Evolutionary conservation across 2,888 invertebrate genomes (phyloP), one percentile per base, ranked within the genome.

Genomic region (Mythimna impura): DNA sequence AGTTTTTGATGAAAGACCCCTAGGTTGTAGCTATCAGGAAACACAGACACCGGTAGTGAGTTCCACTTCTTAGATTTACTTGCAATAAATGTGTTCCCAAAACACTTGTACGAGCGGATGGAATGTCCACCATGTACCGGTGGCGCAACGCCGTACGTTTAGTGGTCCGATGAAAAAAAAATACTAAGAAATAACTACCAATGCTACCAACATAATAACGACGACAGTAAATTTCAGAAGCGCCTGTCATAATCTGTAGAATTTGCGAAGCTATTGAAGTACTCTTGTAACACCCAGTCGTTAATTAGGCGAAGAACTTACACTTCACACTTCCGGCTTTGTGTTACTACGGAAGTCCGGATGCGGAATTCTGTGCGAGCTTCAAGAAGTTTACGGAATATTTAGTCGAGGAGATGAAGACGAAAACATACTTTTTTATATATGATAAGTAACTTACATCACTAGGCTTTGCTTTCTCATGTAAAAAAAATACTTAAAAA

Each of bases 321-420:
- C 30, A 47, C 66, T 78, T 73, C 73, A 73, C 73, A 78, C 76
- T 78, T 78, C n/a, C 10, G 66, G 66, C 78, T 66, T 43, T 63
- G 58, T 73, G 72, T 65, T 55, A 50, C 50, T 72, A 52, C 9
- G 25, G 65, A 55, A 61, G 64, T 50, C 64, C 20, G 58, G 30
- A 47, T 57, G 66, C 47, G 43, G 47, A 54, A 77, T 67, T 36
- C 66, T 30, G 3, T 1, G 40, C 52, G 22, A 78, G 52, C 17
- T 66, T 12, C 17, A 22, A 40, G 17, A 68, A 63, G 36, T 73
- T 78, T 66, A 12, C n/a, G 3, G 30, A 40, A 40, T 40, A 12
- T n/a, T 52, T 47, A 63, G 64, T 60, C 30, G 4, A 60, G n/a
- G 22, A 72, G 57, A n/a, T 52, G 3, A 17, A 9, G 14, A 58